Percentiles rank a stretch among this genome's conserved stretches.
phyloP scores from a whole-genome alignment of 1,140 invertebrate genomes.

The Cydia pomonella region DNA sequence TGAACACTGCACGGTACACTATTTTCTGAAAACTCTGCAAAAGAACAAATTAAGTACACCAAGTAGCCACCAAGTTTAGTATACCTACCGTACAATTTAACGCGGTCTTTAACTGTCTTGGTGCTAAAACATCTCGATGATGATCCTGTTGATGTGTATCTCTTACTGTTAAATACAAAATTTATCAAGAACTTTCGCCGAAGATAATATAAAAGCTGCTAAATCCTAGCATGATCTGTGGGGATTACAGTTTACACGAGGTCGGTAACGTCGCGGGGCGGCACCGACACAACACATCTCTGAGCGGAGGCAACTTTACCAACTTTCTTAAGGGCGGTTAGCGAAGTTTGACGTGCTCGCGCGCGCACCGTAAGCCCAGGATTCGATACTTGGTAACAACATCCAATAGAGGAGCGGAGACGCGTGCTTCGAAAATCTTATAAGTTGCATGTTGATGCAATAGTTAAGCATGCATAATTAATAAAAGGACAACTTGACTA shows the following conservation, averaged over 20 bases:
- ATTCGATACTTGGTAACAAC: slow-evolving; percentile 69
- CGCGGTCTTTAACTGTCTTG: background rate
- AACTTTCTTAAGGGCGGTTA: slow-evolving; percentile 78
- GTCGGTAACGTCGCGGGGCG: slow-evolving; percentile 59
- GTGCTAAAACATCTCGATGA: slow-evolving; percentile 4
- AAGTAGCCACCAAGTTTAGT: no score
- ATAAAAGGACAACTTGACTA: background rate
- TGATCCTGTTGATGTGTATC: slow-evolving; percentile 40
- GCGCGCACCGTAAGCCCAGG: slow-evolving; percentile 69
- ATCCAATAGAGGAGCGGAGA: slow-evolving; percentile 54
- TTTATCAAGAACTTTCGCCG: slow-evolving; percentile 64
- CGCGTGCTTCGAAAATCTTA: slow-evolving; percentile 24
- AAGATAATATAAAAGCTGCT: slow-evolving; percentile 68
- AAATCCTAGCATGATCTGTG: slow-evolving; percentile 75
- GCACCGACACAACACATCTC: slow-evolving; percentile 67
- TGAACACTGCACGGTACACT: no score
- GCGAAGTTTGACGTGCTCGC: slow-evolving; percentile 75
- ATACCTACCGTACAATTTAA: background rate
- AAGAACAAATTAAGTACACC: no score
- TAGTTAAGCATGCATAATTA: slow-evolving; percentile 21
- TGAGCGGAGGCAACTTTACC: slow-evolving; percentile 69
- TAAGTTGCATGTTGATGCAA: slow-evolving; percentile 16
- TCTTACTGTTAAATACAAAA: slow-evolving; percentile 52
- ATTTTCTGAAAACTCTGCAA: no score
- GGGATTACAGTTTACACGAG: slow-evolving; percentile 76